A percentile compares a stretch with the other conserved stretches of the same genome.
Evolutionary conservation across 2,113 vertebrate genomes (phyloP).

Genomic region (Rhineura floridana): DNA sequence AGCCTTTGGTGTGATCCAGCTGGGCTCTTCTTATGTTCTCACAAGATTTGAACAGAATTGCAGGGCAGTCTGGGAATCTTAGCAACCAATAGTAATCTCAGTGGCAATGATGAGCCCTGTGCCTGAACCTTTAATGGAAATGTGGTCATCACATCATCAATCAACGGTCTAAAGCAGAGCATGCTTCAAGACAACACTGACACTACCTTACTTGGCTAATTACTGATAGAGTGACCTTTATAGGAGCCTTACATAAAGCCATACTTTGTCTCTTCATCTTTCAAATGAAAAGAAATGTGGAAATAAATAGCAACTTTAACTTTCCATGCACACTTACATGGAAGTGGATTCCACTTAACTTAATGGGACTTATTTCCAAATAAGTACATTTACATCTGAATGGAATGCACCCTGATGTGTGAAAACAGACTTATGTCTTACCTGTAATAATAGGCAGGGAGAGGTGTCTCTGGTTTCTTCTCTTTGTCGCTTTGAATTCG

Average conservation of each 20-base stretch:
- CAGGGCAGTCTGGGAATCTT: not conserved
- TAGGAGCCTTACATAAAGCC: not conserved
- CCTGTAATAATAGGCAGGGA: slow-evolving; percentile 75
- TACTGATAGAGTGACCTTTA: not conserved
- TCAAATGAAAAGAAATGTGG: not conserved
- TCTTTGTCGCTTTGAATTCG: not conserved
- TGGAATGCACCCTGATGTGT: not conserved
- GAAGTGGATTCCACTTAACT: too few relatives aligned
- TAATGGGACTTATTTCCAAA: not conserved
- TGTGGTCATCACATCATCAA: not conserved
- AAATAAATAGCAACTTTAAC: not conserved
- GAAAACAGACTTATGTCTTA: slow-evolving; percentile 27
- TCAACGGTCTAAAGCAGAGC: not conserved
- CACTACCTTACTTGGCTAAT: not conserved
- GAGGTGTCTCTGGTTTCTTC: slow-evolving; percentile 57
- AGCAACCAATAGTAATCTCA: not conserved
- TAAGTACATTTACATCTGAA: not conserved
- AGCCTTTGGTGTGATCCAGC: not conserved
- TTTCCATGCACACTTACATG: too few relatives aligned
- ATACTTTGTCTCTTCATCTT: not conserved
- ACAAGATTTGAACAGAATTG: not conserved
- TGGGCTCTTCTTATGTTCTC: too few relatives aligned
- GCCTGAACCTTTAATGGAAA: not conserved
- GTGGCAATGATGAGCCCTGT: not conserved
- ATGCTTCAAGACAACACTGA: not conserved